These are phyloP conservation scores for Verasper variegatus DNA, from an alignment of 2,113 vertebrate genomes.

Conservation along the genomic window DNA sequence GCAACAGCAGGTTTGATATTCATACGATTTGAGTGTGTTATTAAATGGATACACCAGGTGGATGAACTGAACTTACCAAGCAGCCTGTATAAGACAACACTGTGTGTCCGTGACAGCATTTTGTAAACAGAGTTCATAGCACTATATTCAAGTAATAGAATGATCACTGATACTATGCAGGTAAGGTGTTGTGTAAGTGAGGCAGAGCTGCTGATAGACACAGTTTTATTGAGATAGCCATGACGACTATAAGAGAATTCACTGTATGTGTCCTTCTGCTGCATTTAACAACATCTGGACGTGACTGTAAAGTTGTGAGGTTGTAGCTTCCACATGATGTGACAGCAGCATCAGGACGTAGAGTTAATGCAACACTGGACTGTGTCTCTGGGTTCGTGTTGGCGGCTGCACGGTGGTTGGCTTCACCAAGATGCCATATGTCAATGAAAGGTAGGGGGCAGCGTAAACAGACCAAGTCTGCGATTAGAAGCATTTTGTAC, in stretches of 20 bases:
- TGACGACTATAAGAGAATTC: not conserved
- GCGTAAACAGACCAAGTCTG: no score
- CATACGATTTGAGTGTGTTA: slow-evolving; percentile 83
- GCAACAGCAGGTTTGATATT: slow-evolving; percentile 92
- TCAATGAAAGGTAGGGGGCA: no score
- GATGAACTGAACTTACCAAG: slow-evolving; percentile 91
- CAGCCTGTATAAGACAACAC: slow-evolving; percentile 86
- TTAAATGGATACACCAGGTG: slow-evolving; percentile 88
- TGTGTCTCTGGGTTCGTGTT: no score
- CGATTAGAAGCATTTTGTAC: no score
- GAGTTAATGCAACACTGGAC: no score
- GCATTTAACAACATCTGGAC: not conserved
- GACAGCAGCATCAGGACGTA: not conserved
- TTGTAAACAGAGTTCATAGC: slow-evolving; percentile 98
- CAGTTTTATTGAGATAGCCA: not conserved
- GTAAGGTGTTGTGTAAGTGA: slow-evolving; percentile 83
- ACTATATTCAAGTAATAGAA: slow-evolving; percentile 99
- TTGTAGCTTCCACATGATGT: not conserved
- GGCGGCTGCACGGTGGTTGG: no score
- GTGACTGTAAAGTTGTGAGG: not conserved
- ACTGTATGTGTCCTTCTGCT: not conserved
- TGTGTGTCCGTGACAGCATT: slow-evolving; percentile 87
- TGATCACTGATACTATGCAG: slow-evolving; percentile 91
- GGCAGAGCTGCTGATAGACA: slow-evolving; percentile 63
- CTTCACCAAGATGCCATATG: no score